phyloP scores from a whole-genome alignment of 1,140 invertebrate species.

The Saccostrea glomerata region DNA sequence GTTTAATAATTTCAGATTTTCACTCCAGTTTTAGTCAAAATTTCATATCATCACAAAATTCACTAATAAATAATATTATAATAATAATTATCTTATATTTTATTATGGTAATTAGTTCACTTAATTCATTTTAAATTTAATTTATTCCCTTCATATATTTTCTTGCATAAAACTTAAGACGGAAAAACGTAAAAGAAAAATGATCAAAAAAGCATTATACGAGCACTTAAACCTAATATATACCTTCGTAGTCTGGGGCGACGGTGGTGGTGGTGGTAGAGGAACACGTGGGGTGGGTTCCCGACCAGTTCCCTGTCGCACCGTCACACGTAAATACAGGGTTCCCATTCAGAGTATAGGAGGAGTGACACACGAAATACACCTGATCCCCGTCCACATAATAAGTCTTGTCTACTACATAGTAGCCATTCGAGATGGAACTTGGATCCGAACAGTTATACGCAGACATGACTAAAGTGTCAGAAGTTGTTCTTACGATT shows the following conservation, averaged over 20 bases:
- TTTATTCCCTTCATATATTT: too few species aligned
- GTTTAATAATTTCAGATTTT: too few species aligned
- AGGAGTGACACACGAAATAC: conserved; percentile 11
- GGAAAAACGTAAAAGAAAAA: too few species aligned
- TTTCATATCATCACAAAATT: too few species aligned
- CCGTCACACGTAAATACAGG: conserved; percentile 28
- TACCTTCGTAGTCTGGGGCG: background rate
- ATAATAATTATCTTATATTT: too few species aligned
- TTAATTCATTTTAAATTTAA: too few species aligned
- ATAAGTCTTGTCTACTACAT: background rate
- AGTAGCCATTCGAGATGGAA: conserved; percentile 13
- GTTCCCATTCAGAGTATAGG: conserved; percentile 26
- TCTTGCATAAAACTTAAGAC: too few species aligned
- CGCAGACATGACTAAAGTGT: background rate
- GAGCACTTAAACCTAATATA: too few species aligned
- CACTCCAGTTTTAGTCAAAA: too few species aligned
- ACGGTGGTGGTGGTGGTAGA: background rate
- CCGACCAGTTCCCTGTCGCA: conserved; percentile 14
- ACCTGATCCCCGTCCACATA: conserved; percentile 23
- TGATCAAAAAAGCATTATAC: too few species aligned
- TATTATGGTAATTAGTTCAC: too few species aligned
- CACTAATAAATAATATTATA: too few species aligned
- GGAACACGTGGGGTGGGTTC: background rate
- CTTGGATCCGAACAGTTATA: conserved; percentile 36
- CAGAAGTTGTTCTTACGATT: background rate